phyloP scores from a whole-genome alignment of 2,797 vertebrate genomes.

The Pygocentrus nattereri region DNA sequence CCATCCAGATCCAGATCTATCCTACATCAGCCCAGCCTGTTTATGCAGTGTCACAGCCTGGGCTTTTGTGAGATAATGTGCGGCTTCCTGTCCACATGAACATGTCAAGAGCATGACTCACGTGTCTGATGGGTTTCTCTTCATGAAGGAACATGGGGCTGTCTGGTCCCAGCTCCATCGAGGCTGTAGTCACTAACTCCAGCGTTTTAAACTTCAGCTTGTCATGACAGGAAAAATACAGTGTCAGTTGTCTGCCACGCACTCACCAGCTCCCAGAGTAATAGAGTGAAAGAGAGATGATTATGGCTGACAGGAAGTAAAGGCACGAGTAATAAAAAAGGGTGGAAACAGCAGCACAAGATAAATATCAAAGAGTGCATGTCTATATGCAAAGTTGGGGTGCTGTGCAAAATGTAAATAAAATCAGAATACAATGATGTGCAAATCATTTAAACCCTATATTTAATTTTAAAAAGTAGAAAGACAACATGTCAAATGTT shows the following conservation, averaged over 20 bases:
- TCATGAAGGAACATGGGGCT: conserved; percentile 91
- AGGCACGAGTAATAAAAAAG: not conserved
- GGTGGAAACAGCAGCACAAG: not conserved
- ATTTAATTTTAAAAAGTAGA: too few species aligned
- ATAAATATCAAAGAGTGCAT: not conserved
- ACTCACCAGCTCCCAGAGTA: not conserved
- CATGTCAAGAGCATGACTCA: conserved; percentile 73
- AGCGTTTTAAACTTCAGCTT: conserved; percentile 94
- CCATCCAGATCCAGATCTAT: not conserved
- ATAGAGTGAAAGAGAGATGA: not conserved
- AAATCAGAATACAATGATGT: too few species aligned
- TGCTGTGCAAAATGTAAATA: too few species aligned
- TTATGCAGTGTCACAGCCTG: conserved; percentile 23
- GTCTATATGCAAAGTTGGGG: not conserved
- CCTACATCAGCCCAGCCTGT: conserved; percentile 12
- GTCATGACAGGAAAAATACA: conserved; percentile 60
- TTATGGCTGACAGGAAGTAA: not conserved
- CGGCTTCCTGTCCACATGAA: conserved; percentile 40
- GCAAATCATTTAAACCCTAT: too few species aligned
- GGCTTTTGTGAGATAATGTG: conserved; percentile 19
- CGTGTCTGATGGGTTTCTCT: conserved; percentile 90
- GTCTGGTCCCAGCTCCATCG: conserved; percentile 82
- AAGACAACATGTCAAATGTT: too few species aligned
- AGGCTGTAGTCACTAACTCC: conserved; percentile 84
- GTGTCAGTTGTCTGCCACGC: conserved; percentile 50